Base-by-base conservation (phyloP, 2,888 invertebrate genomes). In the Apeira syringaria region DNA sequence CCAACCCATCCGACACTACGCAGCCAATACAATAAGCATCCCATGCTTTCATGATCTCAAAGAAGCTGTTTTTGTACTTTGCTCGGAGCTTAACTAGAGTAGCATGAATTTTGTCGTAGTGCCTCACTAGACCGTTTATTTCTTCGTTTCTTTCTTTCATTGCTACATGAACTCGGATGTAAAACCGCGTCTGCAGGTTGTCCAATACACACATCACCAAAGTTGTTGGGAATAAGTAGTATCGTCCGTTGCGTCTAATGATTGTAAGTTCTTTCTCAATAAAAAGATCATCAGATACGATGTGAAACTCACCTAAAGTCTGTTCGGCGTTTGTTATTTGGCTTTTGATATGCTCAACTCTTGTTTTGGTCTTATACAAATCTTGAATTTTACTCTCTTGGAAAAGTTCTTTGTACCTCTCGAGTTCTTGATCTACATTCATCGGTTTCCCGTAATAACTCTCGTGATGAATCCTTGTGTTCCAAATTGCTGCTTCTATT, bases 1-100 rank as follows among this genome's bases (percentile, higher is more conserved):
- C 18, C n/a, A n/a, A n/a, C 3, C 8, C 9, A 6, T 30, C 30
- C 0, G 30, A 15, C 0, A 30, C 30, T 2, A 13, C 7, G 10
- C 15, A 30, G 3, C 30, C 30, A 5, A 30, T 30, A 6, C 30
- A 30, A 18, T 30, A 30, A 5, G 30, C 30, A 18, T 30, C 30
- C 30, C 30, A 30, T 5, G 17, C 18, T 5, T 30, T 30, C 30
- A 30, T 30, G 1, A 30, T 30, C 18, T 30, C 30, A 7, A 30
- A 30, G 10, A 18, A 30, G 1, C 3, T 18, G 10, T 30, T 30
- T 5, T 30, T 30, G 6, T 30, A 30, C 3, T 30, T 30, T 1
- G 10, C 7, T 17, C 18, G 7, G 1, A 30, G n/a, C 3, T 18
- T 18, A 1, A 9, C 1, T 6, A n/a, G 5, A 4, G 1, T 5